Percentiles rank a stretch among this genome's conserved stretches.
phyloP scores from a whole-genome alignment of 2,888 invertebrate genomes.

The Dasysyrphus tricinctus region DNA sequence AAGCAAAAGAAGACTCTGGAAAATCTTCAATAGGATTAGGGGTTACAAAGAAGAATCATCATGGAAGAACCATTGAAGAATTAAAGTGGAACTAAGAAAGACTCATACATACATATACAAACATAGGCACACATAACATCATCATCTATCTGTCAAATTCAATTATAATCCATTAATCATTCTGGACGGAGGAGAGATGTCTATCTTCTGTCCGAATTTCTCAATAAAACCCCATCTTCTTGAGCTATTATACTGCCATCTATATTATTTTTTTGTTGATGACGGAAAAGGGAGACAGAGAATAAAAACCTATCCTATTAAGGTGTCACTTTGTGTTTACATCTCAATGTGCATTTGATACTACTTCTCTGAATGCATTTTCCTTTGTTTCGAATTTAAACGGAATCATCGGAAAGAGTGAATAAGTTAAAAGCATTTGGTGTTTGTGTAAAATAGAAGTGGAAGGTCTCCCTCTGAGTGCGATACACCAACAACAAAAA shows the following conservation, averaged over 20 bases:
- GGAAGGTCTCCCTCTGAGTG: constrained; percentile 8
- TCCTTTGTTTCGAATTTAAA: constrained; percentile 65
- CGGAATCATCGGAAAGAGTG: constrained; percentile 40
- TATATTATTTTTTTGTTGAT: constrained; percentile 5
- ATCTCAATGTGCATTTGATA: constrained; percentile 65
- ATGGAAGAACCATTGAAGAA: not conserved
- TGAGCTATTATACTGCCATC: constrained; percentile 47
- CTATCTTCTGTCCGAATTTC: constrained; percentile 24
- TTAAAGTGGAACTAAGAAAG: constrained; percentile 6
- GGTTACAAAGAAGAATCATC: constrained; percentile 5
- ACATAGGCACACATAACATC: constrained; percentile 14
- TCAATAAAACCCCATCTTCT: constrained; percentile 4
- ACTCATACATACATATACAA: not conserved
- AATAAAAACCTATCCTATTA: constrained; percentile 46
- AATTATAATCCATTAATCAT: constrained; percentile 69
- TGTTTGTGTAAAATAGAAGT: not conserved
- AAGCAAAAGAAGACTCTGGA: constrained; percentile 11
- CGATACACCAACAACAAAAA: constrained; percentile 8
- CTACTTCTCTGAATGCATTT: constrained; percentile 47
- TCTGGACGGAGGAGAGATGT: constrained; percentile 23
- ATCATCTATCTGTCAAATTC: constrained; percentile 63
- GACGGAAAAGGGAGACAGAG: not conserved
- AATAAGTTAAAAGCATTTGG: constrained; percentile 17
- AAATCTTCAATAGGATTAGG: constrained; percentile 63
- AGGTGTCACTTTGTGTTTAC: constrained; percentile 70